These are phyloP conservation scores for Hassar affinis DNA, from an alignment of 2,113 vertebrate genomes.

Conservation along the genomic window DNA sequence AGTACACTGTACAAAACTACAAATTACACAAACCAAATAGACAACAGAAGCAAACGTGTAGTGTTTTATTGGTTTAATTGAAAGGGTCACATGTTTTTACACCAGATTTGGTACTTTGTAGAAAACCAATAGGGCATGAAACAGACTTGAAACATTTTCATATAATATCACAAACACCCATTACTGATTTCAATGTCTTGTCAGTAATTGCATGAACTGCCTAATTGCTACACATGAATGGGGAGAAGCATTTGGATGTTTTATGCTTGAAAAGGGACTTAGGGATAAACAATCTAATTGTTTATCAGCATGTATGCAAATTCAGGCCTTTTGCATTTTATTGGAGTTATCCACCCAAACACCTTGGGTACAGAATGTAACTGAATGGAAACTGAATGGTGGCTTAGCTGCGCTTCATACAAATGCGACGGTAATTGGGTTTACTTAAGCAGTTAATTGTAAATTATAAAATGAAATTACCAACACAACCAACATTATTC, in stretches of 20 bases:
- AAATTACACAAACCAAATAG: neutral
- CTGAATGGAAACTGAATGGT: neutral
- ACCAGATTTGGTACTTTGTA: neutral
- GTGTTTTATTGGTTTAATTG: neutral
- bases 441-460: neutral
- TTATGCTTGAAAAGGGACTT: neutral
- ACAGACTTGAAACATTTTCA: neutral
- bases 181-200: constrained; percentile 59
- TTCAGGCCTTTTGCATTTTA: neutral
- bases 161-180: neutral
- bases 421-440: neutral
- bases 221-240: constrained; percentile 61
- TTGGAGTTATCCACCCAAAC: neutral
- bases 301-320: neutral
- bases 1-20: neutral
- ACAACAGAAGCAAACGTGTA: neutral
- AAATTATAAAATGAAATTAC: neutral
- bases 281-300: neutral
- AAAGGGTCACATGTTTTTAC: neutral
- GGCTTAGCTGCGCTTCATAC: neutral
- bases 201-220: constrained; percentile 56
- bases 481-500: neutral
- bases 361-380: no score
- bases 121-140: neutral
- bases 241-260: constrained; percentile 37